Percentiles rank a stretch among this genome's conserved stretches.
Conservation (phyloP, 2,113 vertebrate species). For the Notiomystis cincta region DNA sequence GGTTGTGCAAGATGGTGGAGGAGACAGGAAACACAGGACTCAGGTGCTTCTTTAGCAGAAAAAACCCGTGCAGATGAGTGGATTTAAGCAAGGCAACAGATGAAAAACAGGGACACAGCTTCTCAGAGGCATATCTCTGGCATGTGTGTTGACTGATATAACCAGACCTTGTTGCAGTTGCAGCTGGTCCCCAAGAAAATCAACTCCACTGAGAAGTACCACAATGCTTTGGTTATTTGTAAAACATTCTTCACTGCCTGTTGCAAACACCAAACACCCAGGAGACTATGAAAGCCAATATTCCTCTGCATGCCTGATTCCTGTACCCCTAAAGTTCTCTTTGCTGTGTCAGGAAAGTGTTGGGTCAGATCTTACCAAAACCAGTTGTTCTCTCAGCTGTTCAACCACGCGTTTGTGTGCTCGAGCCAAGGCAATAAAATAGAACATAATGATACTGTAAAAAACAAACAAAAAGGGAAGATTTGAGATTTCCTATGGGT, state of each 20-base stretch:
- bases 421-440: constrained; percentile 87
- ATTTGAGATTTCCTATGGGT: not conserved
- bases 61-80: accelerated
- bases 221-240: not conserved
- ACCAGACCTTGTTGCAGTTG: not conserved
- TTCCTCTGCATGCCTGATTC: not conserved
- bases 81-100: not conserved
- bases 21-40: not conserved
- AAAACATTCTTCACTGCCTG: not conserved
- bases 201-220: not conserved
- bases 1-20: not conserved
- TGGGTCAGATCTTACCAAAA: constrained; percentile 77
- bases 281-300: not conserved
- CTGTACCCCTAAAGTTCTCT: not conserved
- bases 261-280: not conserved
- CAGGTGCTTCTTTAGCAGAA: not conserved
- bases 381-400: constrained; percentile 87
- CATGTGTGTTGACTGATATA: not conserved
- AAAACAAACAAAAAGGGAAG: not conserved
- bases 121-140: not conserved
- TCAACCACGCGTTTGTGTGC: constrained; percentile 87
- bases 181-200: not conserved
- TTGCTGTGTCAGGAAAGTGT: not conserved
- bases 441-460: constrained; percentile 90
- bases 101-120: not conserved